A percentile compares a stretch with the other conserved stretches of the same genome.
phyloP scores from a whole-genome alignment of 1,140 invertebrate genomes.

The Lysiphlebus fabarum region DNA sequence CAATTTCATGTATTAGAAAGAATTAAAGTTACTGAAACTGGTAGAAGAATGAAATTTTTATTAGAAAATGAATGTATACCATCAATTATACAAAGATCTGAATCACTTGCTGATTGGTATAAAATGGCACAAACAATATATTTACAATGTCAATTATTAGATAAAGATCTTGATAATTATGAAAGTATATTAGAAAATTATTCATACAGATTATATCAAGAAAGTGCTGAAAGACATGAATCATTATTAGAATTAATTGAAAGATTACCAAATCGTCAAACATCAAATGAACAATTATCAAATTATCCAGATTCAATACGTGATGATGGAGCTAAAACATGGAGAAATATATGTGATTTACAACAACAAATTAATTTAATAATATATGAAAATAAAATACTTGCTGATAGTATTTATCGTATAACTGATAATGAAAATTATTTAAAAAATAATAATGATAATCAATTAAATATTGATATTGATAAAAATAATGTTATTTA shows the following conservation, averaged over 20 bases:
- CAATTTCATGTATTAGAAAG: conserved; percentile 90
- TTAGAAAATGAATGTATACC: conserved; percentile 65
- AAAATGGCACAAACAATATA: conserved; percentile 79
- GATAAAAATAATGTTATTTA: conserved; percentile 9
- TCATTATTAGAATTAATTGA: conserved; percentile 39
- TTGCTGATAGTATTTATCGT: conserved; percentile 49
- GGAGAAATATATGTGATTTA: conserved; percentile 48
- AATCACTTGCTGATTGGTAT: conserved; percentile 77
- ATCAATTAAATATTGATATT: neutral
- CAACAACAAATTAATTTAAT: conserved; percentile 53
- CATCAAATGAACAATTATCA: conserved; percentile 30
- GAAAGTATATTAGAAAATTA: conserved; percentile 47
- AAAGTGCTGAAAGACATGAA: conserved; percentile 47
- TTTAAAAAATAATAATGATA: too few species aligned
- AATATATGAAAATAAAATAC: conserved; percentile 48
- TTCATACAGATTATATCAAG: conserved; percentile 44
- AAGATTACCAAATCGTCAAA: conserved; percentile 37
- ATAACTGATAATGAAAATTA: conserved; percentile 21
- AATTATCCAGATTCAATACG: conserved; percentile 29
- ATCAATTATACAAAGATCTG: conserved; percentile 65
- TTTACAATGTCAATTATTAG: conserved; percentile 71
- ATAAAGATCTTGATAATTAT: conserved; percentile 66
- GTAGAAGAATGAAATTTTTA: conserved; percentile 64
- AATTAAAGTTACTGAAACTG: conserved; percentile 68
- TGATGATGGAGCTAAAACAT: conserved; percentile 42